Evolutionary conservation across 1,140 invertebrate genomes (phyloP).

Genomic region (Dendroctonus ponderosae): DNA sequence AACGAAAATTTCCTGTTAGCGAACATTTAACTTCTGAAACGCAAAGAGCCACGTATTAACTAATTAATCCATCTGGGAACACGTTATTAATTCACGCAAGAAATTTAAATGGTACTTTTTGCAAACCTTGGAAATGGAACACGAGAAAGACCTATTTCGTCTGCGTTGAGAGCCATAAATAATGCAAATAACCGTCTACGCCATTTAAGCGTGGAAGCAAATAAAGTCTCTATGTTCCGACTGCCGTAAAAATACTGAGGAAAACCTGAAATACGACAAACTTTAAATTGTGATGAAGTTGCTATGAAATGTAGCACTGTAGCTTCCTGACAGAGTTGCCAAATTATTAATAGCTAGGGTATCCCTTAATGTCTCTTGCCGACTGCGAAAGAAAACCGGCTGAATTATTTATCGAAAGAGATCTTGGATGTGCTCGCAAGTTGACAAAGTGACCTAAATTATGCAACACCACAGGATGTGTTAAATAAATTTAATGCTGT

Average conservation of each 20-base stretch:
- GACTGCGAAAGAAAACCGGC: constrained; percentile 1
- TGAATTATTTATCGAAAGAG: constrained; percentile 19
- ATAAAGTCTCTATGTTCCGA: constrained; percentile 10
- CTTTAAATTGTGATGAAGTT: constrained; percentile 22
- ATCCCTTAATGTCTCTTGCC: constrained; percentile 16
- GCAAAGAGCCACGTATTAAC: too few species aligned
- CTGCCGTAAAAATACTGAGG: constrained; percentile 2
- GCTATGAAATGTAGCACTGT: constrained; percentile 11
- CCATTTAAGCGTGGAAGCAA: constrained; percentile 7
- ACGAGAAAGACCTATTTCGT: constrained; percentile 1
- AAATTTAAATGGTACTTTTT: too few species aligned
- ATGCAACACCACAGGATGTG: too few species aligned
- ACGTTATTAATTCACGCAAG: too few species aligned
- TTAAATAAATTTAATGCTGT: too few species aligned
- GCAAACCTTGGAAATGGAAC: neutral
- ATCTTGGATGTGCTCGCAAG: neutral
- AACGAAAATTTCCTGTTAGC: too few species aligned
- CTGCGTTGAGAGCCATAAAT: constrained; percentile 6
- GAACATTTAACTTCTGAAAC: too few species aligned
- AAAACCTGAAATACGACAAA: constrained; percentile 12
- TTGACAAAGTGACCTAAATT: neutral
- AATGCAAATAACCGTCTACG: constrained; percentile 14
- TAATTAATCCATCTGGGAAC: too few species aligned
- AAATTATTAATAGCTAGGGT: constrained; percentile 20
- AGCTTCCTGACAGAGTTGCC: constrained; percentile 18